phyloP scores from a whole-genome alignment of 2,888 invertebrate genomes.

The Thymelicus sylvestris region DNA sequence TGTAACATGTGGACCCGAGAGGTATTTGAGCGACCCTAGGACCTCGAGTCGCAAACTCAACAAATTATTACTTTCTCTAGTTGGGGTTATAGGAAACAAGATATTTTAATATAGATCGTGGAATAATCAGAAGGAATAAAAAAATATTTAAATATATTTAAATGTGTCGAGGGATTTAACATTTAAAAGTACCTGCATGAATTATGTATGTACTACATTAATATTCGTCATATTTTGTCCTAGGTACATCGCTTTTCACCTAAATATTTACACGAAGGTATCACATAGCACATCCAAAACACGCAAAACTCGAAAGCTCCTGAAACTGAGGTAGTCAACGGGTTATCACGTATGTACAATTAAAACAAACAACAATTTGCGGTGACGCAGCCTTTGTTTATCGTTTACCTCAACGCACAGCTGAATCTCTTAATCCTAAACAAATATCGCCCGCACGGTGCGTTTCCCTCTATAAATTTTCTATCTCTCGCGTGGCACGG shows the following conservation, averaged over 20 bases:
- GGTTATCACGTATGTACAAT: conserved; percentile 77
- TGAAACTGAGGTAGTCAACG: conserved; percentile 52
- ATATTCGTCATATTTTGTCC: too few species aligned
- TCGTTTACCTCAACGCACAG: conserved; percentile 70
- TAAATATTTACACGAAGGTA: too few species aligned
- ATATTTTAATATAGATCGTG: conserved; percentile 44
- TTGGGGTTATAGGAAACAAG: conserved; percentile 18
- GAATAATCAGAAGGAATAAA: too few species aligned
- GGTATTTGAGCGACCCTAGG: conserved; percentile 45
- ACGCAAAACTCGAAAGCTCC: conserved; percentile 15
- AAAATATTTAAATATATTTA: too few species aligned
- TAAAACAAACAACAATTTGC: conserved; percentile 77
- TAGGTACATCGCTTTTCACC: background rate
- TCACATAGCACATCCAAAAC: background rate
- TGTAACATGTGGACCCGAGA: conserved; percentile 46
- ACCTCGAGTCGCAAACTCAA: conserved; percentile 41
- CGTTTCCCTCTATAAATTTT: conserved; percentile 60
- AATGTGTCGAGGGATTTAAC: too few species aligned
- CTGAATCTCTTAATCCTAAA: conserved; percentile 80
- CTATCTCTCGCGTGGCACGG: conserved; percentile 53
- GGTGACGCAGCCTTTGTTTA: conserved; percentile 75
- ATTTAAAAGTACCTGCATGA: too few species aligned
- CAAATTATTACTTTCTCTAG: conserved; percentile 28
- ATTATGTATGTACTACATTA: too few species aligned
- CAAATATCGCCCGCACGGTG: conserved; percentile 66